Base-by-base conservation (phyloP, 2,888 invertebrate genomes). In the Pseudanteris insignis region DNA sequence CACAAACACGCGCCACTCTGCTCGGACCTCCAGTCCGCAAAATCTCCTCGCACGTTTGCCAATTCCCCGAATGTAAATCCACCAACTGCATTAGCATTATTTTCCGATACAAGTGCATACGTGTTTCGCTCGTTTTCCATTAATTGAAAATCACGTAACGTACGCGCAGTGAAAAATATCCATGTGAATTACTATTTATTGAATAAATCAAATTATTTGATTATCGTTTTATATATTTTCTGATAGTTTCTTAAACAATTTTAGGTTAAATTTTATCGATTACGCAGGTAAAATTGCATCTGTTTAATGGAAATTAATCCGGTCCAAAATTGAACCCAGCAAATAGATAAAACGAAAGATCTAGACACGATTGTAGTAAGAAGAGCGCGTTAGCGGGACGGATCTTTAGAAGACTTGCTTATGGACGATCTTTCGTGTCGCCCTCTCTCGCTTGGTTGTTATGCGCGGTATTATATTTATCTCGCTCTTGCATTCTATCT, bases 401-500 rank as follows among this genome's bases (percentile, higher is more conserved):
- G 43, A 62, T 46, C 62, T 57, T 47, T 51, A 38, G 38, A 44
- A 40, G 34, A 26, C 50, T 55, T 34, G 47, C 12, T 18, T 26
- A 2, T 24, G 34, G 9, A 13, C 44, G 33, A 33, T 48, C 51
- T 47, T 24, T 26, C 24, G 33, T 62, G 55, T 74, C 74, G 37
- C 37, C 30, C 13, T 47, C 28, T 46, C 38, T 71, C 69, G 60
- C 70, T 75, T 74, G 70, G 66, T 62, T 68, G 67, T 67, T 55
- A 66, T 66, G 68, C 67, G n/a, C 61, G 63, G 63, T 64, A 70
- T 70, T 74, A 72, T 75, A 74, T 73, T 73, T 73, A 74, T 74
- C 74, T 73, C 69, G 66, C 77, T 77, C 72, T 71, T 73, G 70
- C 69, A 69, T 70, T 74, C 74, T 69, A 68, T 74, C 75, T 67